Base-by-base conservation (phyloP, 92 coral and sea anemone genomes). In the Zoanthus gigantus region DNA sequence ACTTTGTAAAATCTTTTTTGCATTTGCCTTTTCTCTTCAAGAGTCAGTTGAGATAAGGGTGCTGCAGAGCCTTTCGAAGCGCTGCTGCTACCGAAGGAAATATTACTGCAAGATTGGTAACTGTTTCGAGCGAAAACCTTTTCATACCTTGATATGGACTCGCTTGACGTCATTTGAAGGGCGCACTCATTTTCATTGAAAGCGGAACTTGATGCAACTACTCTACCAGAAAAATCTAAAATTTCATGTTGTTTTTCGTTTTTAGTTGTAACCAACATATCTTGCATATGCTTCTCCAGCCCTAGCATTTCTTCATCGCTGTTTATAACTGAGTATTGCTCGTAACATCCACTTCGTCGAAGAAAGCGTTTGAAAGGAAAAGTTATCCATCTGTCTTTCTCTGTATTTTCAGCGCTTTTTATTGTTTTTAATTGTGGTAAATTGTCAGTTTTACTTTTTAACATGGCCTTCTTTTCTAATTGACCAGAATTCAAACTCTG, bases 1-100 rank as follows among this genome's bases (percentile, higher is more conserved):
- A 91, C 92, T 74, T 90, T 77, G 32, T 76, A 71, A 73, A 94
- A 94, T 9, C 94, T 85, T 12, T 31, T 48, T 32, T 60, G 57
- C 11, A 77, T 72, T 2, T 77, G 84, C 17, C 11, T 2, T 16
- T 60, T 82, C 28, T 79, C 82, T 71, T 83, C 86, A 13, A 30
- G 56, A 60, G 84, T 60, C 13, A 79, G 16, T n/a, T 79, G 72
- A 0, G 84, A 79, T 42, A 4, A 37, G 42, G 42, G 42, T 30
- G 11, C 15, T 42, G 72, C 84, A 2, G 17, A 14, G 72, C 57
- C 60, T 32, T 79, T 53, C 69, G 69, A 63, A 63, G 6, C 69
- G 60, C 1, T 42, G 15, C 17, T n/a, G 42, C 29, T 17, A 61
- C 7, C 18, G 31, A 31, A 12, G 1, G 18, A 7, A 47, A 16